Evolutionary conservation across 2,797 vertebrate species (phyloP), one percentile per base, ranked within the genome.

Genomic region (Lindbergichthys nudifrons): DNA sequence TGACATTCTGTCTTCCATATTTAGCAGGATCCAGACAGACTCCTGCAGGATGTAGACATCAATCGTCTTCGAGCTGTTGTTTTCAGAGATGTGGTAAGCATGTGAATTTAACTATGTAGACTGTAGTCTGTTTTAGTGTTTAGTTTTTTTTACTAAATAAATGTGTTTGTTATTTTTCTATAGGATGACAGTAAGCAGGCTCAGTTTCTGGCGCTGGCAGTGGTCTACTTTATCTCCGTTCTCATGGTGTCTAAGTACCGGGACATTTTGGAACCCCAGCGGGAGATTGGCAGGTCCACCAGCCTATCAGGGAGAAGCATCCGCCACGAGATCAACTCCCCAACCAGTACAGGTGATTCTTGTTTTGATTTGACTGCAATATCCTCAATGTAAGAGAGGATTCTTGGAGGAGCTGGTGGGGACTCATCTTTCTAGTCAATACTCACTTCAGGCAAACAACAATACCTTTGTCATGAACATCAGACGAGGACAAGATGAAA

Each of bases 221-320:
- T 99, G 2, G 98, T 99, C 70, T 99, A 99, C 94, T 99, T 99
- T 83, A 99, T 99, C 88, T 99, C 98, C 0, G 98, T 99, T 69
- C 95, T 99, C 78, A 99, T 99, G 98, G 98, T 99, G 19, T 99
- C 98, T 41, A 99, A 99, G 88, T 99, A 99, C 88, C 96, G 98
- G 0, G 98, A 99, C 89, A 99, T 99, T 80, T 89, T 99, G 82
- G 98, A 99, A 79, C 98, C 98, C 16, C 98, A 99, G 87, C 92
- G 98, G 70, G 98, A 99, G 93, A 97, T 97, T n/a, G 95, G 95
- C 47, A 95, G 97, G 77, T 97, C 96, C 85, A 97, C 96, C 89
- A 97, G 95, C 95, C 96, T 97, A 84, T 96, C 96, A 54, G 96
- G 96, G 84, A 96, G 98, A 84, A 98, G 96, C 94, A 98, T 98